phyloP scores from a whole-genome alignment of 2,888 invertebrate species.

The Augochlorella aurata region DNA sequence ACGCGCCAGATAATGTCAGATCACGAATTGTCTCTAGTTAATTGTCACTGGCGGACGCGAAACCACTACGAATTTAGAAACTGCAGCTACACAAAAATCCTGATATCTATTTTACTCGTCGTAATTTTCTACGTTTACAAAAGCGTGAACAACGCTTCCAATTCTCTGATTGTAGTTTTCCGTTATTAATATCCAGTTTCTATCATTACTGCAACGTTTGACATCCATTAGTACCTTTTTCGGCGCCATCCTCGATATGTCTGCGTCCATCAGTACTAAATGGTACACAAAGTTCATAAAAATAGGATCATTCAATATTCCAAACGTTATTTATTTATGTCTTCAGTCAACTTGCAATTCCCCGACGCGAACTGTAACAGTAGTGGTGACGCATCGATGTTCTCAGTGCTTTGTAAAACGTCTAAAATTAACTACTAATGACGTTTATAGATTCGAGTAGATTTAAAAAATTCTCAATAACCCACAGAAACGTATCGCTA shows the following conservation, averaged over 20 bases:
- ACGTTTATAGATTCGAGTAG: too few species aligned
- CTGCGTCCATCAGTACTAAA: background rate
- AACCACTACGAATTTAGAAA: background rate
- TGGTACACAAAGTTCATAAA: background rate
- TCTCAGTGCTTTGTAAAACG: too few species aligned
- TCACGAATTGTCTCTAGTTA: constrained; percentile 28
- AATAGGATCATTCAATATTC: background rate
- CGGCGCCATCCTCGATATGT: background rate
- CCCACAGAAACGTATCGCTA: too few species aligned
- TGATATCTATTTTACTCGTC: background rate
- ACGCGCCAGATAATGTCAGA: constrained; percentile 45
- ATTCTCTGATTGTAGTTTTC: background rate
- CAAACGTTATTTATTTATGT: too few species aligned
- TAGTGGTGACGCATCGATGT: too few species aligned
- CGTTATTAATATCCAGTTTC: background rate
- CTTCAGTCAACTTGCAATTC: too few species aligned
- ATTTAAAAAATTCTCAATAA: too few species aligned
- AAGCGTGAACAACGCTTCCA: too few species aligned
- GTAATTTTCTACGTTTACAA: background rate
- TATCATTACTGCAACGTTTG: background rate
- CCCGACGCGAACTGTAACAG: too few species aligned
- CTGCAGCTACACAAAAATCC: background rate
- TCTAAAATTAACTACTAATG: too few species aligned
- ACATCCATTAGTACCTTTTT: background rate
- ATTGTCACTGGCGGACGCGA: constrained; percentile 33